A percentile compares a stretch with the other conserved stretches of the same genome.
Evolutionary conservation across 2,888 invertebrate species (phyloP).

Genomic region (Conchocele bisecta): DNA sequence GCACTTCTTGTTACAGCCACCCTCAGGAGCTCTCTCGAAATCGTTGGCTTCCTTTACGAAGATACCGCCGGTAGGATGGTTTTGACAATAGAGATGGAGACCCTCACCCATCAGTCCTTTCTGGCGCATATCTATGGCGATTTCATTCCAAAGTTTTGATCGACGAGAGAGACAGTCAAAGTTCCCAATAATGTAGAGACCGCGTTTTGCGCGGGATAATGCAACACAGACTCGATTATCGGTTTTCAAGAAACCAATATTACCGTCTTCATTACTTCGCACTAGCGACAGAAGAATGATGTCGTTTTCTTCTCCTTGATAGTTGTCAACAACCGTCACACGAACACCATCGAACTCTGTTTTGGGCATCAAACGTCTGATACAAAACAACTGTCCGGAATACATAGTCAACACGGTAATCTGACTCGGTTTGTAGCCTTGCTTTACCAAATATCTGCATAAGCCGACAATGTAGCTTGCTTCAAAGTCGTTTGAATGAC

Average conservation of each 20-base stretch:
- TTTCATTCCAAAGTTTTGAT: conserved; percentile 54
- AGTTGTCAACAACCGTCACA: conserved; percentile 79
- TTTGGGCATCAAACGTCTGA: conserved; percentile 68
- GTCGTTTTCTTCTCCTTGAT: conserved; percentile 82
- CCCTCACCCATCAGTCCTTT: conserved; percentile 46
- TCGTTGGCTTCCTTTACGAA: conserved; percentile 38
- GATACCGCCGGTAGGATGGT: conserved; percentile 60
- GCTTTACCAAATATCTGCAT: conserved; percentile 72
- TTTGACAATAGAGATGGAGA: conserved; percentile 64
- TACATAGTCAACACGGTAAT: conserved; percentile 79
- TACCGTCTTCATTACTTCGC: conserved; percentile 76
- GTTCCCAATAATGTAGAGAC: conserved; percentile 79
- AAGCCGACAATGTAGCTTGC: conserved; percentile 71
- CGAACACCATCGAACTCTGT: conserved; percentile 69
- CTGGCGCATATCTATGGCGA: conserved; percentile 54
- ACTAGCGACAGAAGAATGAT: conserved; percentile 81
- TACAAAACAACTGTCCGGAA: conserved; percentile 72
- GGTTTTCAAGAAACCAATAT: conserved; percentile 76
- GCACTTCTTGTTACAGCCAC: conserved; percentile 66
- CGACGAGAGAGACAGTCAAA: conserved; percentile 49
- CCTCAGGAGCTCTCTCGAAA: conserved; percentile 62
- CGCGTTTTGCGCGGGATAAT: conserved; percentile 79
- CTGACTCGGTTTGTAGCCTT: conserved; percentile 71
- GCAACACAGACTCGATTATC: conserved; percentile 80
- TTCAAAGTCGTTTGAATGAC: conserved; percentile 74